A percentile compares a stretch with the other conserved stretches of the same genome.
Conservation (phyloP, 2,113 vertebrate species). For the Archocentrus centrarchus region DNA sequence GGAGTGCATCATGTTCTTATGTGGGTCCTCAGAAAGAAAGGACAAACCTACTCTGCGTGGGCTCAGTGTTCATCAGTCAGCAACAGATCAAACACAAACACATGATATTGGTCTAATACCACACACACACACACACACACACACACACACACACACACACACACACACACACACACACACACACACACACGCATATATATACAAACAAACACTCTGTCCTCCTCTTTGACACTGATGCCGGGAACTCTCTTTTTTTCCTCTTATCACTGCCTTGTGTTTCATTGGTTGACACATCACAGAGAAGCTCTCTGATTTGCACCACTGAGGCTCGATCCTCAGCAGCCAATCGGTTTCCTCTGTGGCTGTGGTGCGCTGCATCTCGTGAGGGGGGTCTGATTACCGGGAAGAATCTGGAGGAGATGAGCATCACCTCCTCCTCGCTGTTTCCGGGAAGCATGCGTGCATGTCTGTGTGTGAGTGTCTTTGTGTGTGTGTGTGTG, state of each 20-base stretch:
- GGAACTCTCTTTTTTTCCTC: slow-evolving; percentile 31
- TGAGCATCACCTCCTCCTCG: slow-evolving; percentile 49
- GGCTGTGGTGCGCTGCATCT: slow-evolving; percentile 40
- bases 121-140: too few relatives aligned
- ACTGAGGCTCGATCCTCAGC: background rate
- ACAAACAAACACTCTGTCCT: slow-evolving; percentile 11
- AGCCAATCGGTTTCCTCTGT: slow-evolving; percentile 35
- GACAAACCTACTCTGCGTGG: background rate
- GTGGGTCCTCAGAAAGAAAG: background rate
- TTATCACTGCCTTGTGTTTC: background rate
- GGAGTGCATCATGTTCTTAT: background rate
- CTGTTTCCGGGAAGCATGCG: slow-evolving; percentile 61
- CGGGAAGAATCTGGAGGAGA: slow-evolving; percentile 50
- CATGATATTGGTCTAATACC: background rate
- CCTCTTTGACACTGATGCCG: slow-evolving; percentile 7
- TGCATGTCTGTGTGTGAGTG: background rate
- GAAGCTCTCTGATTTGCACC: slow-evolving; percentile 33
- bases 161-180: background rate
- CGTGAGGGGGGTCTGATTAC: slow-evolving; percentile 48
- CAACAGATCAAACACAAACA: background rate
- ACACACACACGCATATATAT: background rate
- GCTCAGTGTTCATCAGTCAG: background rate
- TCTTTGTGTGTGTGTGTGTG: slow-evolving; percentile 26
- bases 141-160: background rate
- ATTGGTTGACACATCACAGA: background rate